These are phyloP conservation scores for Euphonia xanthogaster DNA, from an alignment of 2,797 vertebrate genomes.

Conservation along the genomic window DNA sequence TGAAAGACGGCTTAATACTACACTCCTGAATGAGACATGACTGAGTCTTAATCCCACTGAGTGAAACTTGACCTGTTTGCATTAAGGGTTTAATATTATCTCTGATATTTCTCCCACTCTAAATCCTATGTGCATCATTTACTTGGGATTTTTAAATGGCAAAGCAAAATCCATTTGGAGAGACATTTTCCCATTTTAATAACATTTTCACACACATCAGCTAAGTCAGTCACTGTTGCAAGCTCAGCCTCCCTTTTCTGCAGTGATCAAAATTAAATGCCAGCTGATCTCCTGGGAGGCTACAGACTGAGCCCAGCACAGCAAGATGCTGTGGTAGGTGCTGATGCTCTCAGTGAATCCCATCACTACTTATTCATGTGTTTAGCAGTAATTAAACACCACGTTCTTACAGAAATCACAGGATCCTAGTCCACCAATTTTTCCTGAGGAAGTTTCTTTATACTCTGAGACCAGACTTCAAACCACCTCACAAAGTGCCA, in stretches of 20 bases:
- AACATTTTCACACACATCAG: constrained; percentile 13
- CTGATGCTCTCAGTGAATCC: neutral
- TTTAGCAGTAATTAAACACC: constrained; percentile 20
- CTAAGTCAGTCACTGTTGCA: constrained; percentile 22
- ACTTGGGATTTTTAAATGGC: constrained; percentile 24
- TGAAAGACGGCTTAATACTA: constrained; percentile 37
- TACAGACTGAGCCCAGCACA: neutral
- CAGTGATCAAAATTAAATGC: constrained; percentile 57
- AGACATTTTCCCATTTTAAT: constrained; percentile 46
- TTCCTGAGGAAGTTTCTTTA: neutral
- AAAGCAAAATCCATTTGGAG: constrained; percentile 49
- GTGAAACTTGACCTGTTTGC: constrained; percentile 31
- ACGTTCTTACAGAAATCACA: neutral
- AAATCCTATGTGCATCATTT: constrained; percentile 57
- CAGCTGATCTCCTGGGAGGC: constrained; percentile 17
- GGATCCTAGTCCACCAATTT: neutral
- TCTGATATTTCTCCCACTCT: constrained; percentile 12
- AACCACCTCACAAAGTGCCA: neutral
- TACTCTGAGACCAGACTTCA: neutral
- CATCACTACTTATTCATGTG: neutral
- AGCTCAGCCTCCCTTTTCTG: constrained; percentile 22
- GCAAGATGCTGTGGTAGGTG: neutral
- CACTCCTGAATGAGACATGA: constrained; percentile 22
- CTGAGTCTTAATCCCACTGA: constrained; percentile 30
- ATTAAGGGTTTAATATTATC: constrained; percentile 50